Conservation (phyloP, 2,797 vertebrate genomes). For the Dallia pectoralis region DNA sequence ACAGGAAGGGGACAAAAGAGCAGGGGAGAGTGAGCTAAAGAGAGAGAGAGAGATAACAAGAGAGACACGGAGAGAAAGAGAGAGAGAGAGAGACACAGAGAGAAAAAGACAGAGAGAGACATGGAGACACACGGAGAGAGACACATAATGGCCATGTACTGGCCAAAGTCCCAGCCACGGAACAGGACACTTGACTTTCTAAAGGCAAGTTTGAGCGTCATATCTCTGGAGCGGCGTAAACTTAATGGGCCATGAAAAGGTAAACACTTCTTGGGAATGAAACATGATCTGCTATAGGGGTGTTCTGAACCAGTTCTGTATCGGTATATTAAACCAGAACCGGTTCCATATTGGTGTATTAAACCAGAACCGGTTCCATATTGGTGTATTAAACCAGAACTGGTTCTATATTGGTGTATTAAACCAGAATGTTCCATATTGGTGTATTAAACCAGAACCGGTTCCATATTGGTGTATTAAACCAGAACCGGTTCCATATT, state of each 20-base stretch:
- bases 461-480: too few species aligned
- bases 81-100: background rate
- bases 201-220: background rate
- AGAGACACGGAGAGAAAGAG: background rate
- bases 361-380: too few species aligned
- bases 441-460: too few species aligned
- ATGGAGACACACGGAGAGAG: background rate
- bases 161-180: too few species aligned
- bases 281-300: too few species aligned
- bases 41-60: background rate
- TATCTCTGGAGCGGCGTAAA: background rate
- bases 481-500: too few species aligned
- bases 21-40: too few species aligned
- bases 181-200: background rate
- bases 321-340: too few species aligned
- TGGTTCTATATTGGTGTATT: background rate
- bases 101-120: background rate
- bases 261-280: background rate
- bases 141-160: too few species aligned
- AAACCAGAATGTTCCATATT: too few species aligned
- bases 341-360: background rate
- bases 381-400: too few species aligned
- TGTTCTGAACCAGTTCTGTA: too few species aligned
- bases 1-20: background rate
- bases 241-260: background rate